A percentile compares a stretch with the other conserved stretches of the same genome.
Conservation (phyloP, 2,113 vertebrate species). For the Clinocottus analis region DNA sequence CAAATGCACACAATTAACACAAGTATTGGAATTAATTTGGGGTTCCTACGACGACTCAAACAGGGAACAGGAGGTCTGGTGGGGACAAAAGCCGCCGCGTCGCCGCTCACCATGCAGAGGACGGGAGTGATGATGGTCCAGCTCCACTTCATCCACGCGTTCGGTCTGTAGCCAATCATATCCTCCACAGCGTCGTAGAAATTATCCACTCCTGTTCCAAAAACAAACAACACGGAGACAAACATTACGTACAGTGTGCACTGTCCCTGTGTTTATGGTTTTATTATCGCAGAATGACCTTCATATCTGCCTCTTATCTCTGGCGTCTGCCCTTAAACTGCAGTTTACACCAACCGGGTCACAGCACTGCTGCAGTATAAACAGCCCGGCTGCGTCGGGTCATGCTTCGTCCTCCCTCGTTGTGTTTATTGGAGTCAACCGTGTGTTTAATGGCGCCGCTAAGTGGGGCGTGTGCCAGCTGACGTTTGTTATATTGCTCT, state of each 20-base stretch:
- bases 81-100: too few species aligned
- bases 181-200: constrained; percentile 98
- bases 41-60: too few species aligned
- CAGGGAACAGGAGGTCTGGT: too few species aligned
- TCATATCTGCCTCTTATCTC: constrained; percentile 31
- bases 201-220: constrained; percentile 91
- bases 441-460: not conserved
- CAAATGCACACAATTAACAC: too few species aligned
- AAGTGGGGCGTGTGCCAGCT: not conserved
- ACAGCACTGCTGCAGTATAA: constrained; percentile 16
- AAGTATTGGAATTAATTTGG: too few species aligned
- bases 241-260: not conserved
- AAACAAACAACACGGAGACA: not conserved
- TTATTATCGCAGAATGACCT: constrained; percentile 27
- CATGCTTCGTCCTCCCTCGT: not conserved
- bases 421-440: not conserved
- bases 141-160: constrained; percentile 99
- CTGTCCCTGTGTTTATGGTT: not conserved
- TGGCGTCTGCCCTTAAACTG: constrained; percentile 16
- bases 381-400: constrained; percentile 14
- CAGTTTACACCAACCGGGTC: constrained; percentile 2
- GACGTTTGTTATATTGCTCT: not conserved
- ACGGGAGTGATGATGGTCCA: constrained; percentile 95
- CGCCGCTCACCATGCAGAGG: constrained; percentile 91
- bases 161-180: constrained; percentile 99